Conservation (phyloP, 30 jellyfish, hydroid and myxozoan species). For the Hydra vulgaris region DNA sequence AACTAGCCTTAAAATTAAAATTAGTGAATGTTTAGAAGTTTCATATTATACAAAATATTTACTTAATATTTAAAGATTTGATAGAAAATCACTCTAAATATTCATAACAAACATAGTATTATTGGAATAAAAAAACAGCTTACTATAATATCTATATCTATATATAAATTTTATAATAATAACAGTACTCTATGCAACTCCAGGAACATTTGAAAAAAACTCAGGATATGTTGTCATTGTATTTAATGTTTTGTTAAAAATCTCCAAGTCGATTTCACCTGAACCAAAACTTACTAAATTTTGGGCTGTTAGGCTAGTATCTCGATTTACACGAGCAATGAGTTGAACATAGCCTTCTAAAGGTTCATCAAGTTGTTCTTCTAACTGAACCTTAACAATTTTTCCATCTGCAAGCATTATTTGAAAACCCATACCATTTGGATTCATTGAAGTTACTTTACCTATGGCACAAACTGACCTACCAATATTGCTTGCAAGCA, state of each 20-base stretch:
- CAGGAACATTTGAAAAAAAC: constrained; percentile 16
- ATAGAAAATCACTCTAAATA: no score
- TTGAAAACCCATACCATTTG: constrained; percentile 18
- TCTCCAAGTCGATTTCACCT: constrained; percentile 32
- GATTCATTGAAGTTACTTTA: constrained; percentile 13
- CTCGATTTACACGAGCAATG: constrained; percentile 35
- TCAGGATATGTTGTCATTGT: constrained; percentile 5
- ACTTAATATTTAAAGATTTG: no score
- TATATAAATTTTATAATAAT: no score
- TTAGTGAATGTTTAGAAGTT: no score
- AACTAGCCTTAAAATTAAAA: no score
- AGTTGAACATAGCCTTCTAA: constrained; percentile 27
- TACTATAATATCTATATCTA: no score
- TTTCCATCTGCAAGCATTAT: constrained; percentile 17
- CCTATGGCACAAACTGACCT: constrained; percentile 31
- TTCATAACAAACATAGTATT: no score
- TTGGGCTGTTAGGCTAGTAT: constrained; percentile 3
- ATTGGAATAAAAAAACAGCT: no score
- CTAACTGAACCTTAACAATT: constrained; percentile 22
- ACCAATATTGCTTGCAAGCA: constrained; percentile 23
- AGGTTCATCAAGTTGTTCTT: constrained; percentile 30
- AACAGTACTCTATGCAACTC: neutral
- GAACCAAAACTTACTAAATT: constrained; percentile 33
- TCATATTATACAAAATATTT: no score
- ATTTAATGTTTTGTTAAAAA: constrained; percentile 11